phyloP scores from a whole-genome alignment of 2,113 vertebrate species.

The Carlito syrichta region DNA sequence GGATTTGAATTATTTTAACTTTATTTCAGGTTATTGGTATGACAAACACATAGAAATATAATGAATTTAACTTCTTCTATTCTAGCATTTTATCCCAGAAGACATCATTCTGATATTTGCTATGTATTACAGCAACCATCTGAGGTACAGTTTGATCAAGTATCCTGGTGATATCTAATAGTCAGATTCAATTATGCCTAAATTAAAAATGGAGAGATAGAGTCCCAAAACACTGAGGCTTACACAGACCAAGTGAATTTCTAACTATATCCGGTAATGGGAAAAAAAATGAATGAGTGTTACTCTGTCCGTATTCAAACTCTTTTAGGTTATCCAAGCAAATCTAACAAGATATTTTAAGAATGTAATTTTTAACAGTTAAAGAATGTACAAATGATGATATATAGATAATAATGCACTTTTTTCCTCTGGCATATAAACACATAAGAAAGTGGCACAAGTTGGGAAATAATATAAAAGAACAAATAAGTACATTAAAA shows the following conservation, averaged over 20 bases:
- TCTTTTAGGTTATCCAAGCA: background rate
- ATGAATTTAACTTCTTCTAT: background rate
- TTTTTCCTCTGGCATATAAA: background rate
- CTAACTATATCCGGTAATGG: background rate
- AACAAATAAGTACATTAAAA: slow-evolving; percentile 29
- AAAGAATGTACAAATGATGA: background rate
- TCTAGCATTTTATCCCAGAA: background rate
- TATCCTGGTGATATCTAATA: background rate
- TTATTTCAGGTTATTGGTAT: background rate
- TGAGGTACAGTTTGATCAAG: background rate
- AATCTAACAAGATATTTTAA: slow-evolving; percentile 16
- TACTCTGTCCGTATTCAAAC: background rate
- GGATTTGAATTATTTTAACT: background rate
- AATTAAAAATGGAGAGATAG: background rate
- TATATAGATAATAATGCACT: background rate
- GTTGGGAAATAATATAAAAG: background rate
- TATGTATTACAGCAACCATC: background rate
- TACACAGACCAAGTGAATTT: background rate
- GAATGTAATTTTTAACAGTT: background rate
- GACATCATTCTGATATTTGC: background rate
- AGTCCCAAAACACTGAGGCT: background rate
- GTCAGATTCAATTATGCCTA: background rate
- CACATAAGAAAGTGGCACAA: slow-evolving; percentile 22
- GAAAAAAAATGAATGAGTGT: background rate
- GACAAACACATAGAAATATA: background rate